Conservation (phyloP, 1,140 invertebrate genomes). For the Venustaconcha ellipsiformis region DNA sequence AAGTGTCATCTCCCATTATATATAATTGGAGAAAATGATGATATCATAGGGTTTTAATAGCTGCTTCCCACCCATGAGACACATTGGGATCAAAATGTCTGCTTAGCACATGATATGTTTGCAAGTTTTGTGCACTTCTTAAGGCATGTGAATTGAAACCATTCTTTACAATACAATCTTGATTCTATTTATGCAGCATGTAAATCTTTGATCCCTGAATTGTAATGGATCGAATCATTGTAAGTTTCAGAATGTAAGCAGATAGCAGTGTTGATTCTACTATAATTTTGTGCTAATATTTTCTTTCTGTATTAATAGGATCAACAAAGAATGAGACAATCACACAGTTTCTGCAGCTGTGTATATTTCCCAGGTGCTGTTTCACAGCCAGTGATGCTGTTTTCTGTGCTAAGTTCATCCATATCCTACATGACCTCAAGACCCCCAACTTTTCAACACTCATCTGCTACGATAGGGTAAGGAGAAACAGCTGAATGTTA, state of each 20-base stretch:
- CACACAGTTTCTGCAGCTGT: conserved; percentile 91
- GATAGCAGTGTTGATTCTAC: background rate
- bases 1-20: no score
- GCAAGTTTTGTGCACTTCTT: no score
- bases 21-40: no score
- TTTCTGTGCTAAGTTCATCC: conserved; percentile 97
- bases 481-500: background rate
- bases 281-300: background rate
- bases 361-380: conserved; percentile 95
- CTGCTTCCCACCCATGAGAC: no score
- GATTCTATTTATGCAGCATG: no score
- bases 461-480: conserved; percentile 95
- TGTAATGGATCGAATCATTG: background rate
- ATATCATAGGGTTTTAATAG: no score
- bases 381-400: conserved; percentile 95
- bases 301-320: conserved; percentile 70
- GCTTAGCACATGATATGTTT: no score
- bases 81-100: no score
- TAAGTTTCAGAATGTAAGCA: background rate
- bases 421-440: conserved; percentile 93
- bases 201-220: no score
- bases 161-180: no score
- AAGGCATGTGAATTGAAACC: no score
- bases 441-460: conserved; percentile 98
- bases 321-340: conserved; percentile 96